Conservation (phyloP, 2,113 vertebrate genomes). For the Aphelocoma coerulescens region DNA sequence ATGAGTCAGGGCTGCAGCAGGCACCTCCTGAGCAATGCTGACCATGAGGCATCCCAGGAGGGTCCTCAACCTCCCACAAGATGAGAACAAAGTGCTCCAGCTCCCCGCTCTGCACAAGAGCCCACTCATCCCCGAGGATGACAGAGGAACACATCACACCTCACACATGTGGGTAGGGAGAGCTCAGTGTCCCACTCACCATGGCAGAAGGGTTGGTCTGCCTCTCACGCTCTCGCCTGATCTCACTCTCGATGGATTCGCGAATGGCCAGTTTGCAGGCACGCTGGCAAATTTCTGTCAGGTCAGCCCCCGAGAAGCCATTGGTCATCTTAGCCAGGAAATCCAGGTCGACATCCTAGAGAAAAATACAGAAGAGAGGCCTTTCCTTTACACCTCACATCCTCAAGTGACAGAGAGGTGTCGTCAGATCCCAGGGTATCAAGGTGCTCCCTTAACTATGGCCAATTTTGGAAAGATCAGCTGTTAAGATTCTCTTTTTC, state of each 20-base stretch:
- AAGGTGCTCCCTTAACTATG: background rate
- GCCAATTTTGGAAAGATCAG: background rate
- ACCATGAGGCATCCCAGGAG: background rate
- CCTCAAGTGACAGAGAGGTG: background rate
- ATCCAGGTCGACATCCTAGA: slow-evolving; percentile 92
- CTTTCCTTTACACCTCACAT: background rate
- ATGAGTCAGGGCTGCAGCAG: background rate
- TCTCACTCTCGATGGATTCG: slow-evolving; percentile 96
- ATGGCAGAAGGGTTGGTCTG: slow-evolving; percentile 97
- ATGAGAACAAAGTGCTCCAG: background rate
- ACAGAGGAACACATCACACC: background rate
- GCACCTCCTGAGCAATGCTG: background rate
- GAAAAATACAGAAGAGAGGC: background rate
- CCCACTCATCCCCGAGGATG: background rate
- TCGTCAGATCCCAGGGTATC: background rate
- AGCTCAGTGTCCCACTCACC: slow-evolving; percentile 72
- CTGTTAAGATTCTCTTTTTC: background rate
- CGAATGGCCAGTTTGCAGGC: slow-evolving; percentile 97
- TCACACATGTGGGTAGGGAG: background rate
- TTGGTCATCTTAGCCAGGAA: slow-evolving; percentile 98
- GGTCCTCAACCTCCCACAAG: background rate
- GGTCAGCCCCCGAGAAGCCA: slow-evolving; percentile 94
- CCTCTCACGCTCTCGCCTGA: slow-evolving; percentile 91
- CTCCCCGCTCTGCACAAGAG: background rate
- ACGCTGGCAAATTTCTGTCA: slow-evolving; percentile 97